Conservation (phyloP, 2,113 vertebrate genomes). For the Lasiurus cinereus region DNA sequence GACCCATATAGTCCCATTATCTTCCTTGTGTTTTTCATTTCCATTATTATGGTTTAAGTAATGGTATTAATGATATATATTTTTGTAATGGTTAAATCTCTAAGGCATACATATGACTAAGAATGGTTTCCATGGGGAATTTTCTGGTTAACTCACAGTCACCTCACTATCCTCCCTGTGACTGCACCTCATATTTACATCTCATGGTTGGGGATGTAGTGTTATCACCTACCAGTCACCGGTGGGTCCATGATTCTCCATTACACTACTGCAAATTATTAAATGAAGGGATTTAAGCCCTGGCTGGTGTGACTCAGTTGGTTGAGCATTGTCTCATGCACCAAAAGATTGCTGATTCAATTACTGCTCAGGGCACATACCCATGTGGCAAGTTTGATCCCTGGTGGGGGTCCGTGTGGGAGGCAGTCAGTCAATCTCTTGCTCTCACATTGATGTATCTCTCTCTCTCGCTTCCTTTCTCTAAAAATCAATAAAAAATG, state of each 20-base stretch:
- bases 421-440: no score
- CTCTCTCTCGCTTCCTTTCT: no score
- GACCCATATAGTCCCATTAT: not conserved
- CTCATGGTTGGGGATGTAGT: not conserved
- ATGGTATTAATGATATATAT: not conserved
- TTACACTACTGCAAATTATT: not conserved
- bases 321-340: no score
- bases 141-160: not conserved
- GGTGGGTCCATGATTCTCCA: not conserved
- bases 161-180: not conserved
- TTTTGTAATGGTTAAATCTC: not conserved
- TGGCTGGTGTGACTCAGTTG: no score
- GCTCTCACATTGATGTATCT: no score
- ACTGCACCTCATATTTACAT: not conserved
- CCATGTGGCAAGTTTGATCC: no score
- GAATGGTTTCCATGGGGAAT: not conserved
- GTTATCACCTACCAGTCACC: not conserved
- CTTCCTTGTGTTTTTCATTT: not conserved
- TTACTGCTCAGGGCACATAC: no score
- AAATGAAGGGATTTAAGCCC: not conserved
- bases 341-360: no score
- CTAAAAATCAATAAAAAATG: not conserved
- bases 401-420: no score
- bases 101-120: not conserved
- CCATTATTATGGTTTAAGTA: not conserved